Evolutionary conservation across 1,140 invertebrate genomes (phyloP).

Genomic region (Octopus bimaculoides): DNA sequence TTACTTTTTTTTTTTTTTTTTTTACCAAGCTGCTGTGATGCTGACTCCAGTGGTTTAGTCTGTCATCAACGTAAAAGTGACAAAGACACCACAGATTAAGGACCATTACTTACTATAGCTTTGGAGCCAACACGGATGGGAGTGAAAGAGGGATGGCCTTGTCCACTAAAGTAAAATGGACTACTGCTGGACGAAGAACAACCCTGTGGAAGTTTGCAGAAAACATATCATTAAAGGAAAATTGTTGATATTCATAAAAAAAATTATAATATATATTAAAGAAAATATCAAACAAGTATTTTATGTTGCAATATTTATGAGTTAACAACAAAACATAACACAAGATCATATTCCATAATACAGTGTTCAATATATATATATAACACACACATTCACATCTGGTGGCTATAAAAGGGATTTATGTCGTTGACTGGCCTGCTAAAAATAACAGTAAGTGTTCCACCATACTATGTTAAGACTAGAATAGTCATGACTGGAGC

Average conservation of each 20-base stretch:
- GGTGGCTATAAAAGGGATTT: too few species aligned
- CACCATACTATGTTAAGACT: too few species aligned
- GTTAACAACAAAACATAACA: too few species aligned
- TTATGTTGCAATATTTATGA: too few species aligned
- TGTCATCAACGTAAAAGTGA: neutral
- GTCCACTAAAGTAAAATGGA: constrained; percentile 12
- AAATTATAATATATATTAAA: neutral
- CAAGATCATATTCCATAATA: too few species aligned
- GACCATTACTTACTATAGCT: constrained; percentile 7
- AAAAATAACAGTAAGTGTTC: too few species aligned
- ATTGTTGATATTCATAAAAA: neutral
- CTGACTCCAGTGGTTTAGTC: neutral
- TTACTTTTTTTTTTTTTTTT: neutral
- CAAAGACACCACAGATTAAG: neutral
- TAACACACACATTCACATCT: too few species aligned
- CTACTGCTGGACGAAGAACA: constrained; percentile 2
- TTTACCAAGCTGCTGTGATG: neutral
- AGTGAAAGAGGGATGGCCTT: constrained; percentile 13
- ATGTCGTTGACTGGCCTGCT: too few species aligned
- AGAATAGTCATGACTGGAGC: too few species aligned
- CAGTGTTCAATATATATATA: too few species aligned
- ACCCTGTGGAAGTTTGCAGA: constrained; percentile 2
- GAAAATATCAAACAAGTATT: too few species aligned
- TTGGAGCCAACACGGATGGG: constrained; percentile 3
- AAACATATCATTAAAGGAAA: neutral